phyloP scores from a whole-genome alignment of 2,113 vertebrate species.

The Zeus faber region DNA sequence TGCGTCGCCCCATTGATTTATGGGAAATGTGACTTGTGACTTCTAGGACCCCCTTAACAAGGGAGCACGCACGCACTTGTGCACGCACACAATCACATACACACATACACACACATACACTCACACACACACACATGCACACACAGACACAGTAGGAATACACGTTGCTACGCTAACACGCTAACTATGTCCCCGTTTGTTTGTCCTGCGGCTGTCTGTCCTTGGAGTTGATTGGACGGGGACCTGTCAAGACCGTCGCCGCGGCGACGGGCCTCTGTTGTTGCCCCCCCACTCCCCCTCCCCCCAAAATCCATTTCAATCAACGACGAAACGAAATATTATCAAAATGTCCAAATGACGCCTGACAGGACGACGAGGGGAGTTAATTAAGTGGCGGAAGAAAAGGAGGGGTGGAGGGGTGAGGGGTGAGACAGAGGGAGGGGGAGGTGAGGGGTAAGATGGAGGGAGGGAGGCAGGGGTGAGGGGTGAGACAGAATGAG shows the following conservation, averaged over 20 bases:
- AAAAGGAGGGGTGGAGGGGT: no score
- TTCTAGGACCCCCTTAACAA: slow-evolving; percentile 75
- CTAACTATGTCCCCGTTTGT: no score
- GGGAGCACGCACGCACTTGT: slow-evolving; percentile 53
- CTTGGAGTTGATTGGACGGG: slow-evolving; percentile 87
- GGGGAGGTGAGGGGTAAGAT: no score
- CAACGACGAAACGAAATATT: slow-evolving; percentile 97
- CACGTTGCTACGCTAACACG: slow-evolving; percentile 72
- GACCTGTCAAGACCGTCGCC: slow-evolving; percentile 83
- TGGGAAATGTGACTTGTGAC: slow-evolving; percentile 68
- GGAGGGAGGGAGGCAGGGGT: no score
- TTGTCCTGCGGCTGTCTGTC: slow-evolving; percentile 74
- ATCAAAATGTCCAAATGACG: slow-evolving; percentile 98
- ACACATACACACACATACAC: slow-evolving; percentile 29
- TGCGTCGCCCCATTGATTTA: slow-evolving; percentile 66
- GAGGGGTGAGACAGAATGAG: no score
- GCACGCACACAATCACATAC: slow-evolving; percentile 14
- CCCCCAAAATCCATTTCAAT: slow-evolving; percentile 97
- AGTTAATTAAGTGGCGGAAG: no score
- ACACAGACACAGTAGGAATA: slow-evolving; percentile 74
- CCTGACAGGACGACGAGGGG: no score
- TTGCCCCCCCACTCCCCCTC: slow-evolving; percentile 34
- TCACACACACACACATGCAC: slow-evolving; percentile 14
- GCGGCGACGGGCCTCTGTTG: slow-evolving; percentile 55
- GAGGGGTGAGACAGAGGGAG: no score